Evolutionary conservation across 2,797 vertebrate genomes (phyloP).

Genomic region (Hoplostethus mediterraneus): DNA sequence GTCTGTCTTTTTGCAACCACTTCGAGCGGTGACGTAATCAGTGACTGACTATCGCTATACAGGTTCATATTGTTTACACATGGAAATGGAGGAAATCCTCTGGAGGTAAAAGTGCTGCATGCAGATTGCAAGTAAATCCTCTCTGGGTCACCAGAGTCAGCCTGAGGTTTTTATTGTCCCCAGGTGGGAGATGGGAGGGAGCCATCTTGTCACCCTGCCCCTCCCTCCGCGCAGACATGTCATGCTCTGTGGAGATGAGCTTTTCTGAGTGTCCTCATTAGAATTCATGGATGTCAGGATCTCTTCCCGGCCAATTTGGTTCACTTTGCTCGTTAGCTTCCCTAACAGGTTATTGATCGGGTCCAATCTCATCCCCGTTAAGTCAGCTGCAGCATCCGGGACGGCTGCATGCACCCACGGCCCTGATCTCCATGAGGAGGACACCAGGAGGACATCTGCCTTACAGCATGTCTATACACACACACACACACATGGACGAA

Average conservation of each 20-base stretch:
- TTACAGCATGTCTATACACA: conserved; percentile 19
- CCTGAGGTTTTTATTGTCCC: conserved; percentile 18
- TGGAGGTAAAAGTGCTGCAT: conserved; percentile 7
- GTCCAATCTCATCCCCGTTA: conserved; percentile 65
- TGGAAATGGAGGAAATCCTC: neutral
- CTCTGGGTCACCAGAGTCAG: conserved; percentile 15
- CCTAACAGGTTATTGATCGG: conserved; percentile 82
- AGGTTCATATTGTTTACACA: conserved; percentile 10
- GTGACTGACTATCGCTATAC: no score
- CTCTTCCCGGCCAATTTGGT: conserved; percentile 62
- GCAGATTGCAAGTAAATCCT: conserved; percentile 19
- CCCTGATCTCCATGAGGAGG: conserved; percentile 48
- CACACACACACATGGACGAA: neutral
- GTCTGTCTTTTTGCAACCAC: no score
- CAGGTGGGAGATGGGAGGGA: conserved; percentile 1
- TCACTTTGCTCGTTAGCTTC: conserved; percentile 68
- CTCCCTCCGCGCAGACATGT: conserved; percentile 24
- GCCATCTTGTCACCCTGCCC: conserved; percentile 37
- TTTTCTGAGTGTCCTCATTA: conserved; percentile 71
- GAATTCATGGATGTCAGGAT: conserved; percentile 74
- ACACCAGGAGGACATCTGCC: conserved; percentile 43
- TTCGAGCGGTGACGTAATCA: no score
- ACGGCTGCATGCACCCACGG: conserved; percentile 3
- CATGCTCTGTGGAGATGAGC: conserved; percentile 54
- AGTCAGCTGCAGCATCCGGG: conserved; percentile 54